phyloP scores from a whole-genome alignment of 2,113 vertebrate species.

The Melierax canorus region DNA sequence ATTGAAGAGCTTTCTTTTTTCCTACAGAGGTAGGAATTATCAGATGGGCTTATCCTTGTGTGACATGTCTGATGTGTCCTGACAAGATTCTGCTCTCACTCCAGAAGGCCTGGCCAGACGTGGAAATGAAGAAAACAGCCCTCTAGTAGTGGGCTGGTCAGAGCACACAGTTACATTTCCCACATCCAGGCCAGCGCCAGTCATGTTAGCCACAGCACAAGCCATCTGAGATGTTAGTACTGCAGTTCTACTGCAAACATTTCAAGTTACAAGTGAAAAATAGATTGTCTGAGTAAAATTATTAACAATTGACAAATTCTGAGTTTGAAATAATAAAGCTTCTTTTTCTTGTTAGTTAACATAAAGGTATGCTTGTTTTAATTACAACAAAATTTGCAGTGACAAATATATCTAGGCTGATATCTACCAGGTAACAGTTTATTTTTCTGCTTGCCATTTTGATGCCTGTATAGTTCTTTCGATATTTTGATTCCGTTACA shows the following conservation, averaged over 20 bases:
- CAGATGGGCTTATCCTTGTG: neutral
- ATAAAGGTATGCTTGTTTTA: neutral
- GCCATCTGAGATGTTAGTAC: neutral
- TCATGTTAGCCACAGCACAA: neutral
- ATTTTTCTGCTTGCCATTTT: neutral
- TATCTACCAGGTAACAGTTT: neutral
- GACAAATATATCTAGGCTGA: neutral
- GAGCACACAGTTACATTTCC: neutral
- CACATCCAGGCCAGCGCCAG: too few relatives aligned
- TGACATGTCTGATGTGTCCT: neutral
- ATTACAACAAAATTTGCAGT: neutral
- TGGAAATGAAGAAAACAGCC: neutral
- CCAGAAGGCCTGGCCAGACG: neutral
- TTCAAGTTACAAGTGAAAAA: neutral
- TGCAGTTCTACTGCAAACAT: neutral
- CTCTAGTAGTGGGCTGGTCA: neutral
- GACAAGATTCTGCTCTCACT: neutral
- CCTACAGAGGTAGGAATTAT: neutral
- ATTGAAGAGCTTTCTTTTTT: neutral
- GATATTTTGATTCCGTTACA: neutral
- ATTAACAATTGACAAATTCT: neutral
- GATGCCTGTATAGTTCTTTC: neutral
- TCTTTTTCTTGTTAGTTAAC: neutral
- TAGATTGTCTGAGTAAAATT: neutral
- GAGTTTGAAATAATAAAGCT: neutral